Evolutionary conservation across 2,113 vertebrate genomes (phyloP), one percentile per base, ranked within the genome.

Genomic region (Andinoacara biseriatus): DNA sequence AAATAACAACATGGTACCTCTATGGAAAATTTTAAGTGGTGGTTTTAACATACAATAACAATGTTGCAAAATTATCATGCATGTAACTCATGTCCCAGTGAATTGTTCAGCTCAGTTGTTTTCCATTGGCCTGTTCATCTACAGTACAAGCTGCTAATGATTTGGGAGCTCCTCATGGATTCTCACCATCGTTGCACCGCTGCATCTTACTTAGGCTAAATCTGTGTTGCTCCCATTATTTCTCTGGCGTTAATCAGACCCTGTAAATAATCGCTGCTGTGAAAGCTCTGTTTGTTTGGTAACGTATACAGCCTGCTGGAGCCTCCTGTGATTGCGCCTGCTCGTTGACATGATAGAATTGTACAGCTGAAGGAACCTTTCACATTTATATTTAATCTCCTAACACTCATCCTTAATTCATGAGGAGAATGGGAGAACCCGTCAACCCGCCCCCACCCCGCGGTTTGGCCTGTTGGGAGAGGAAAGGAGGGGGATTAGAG

Each of bases 331-430:
- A 86, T 85, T 78, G 74, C 57, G 38, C 58, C 76, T 14, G 33
- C 59, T 7, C 54, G 24, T 90, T 92, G 91, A 90, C 91, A 58
- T 91, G 89, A 93, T 93, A 52, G 81, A 92, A 80, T 76, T 74
- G 85, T 87, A 92, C 90, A 93, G 89, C 86, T 60, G 77, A 87
- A 91, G 92, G 79, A 90, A 80, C 54, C 74, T 61, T 76, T 31
- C 84, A 61, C 94, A 94, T 94, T 91, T 82, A 93, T 95, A 94
- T 94, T 94, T 94, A 89, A 95, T 93, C 89, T 80, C 29, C 74
- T 33, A 60, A 76, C 81, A 89, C 89, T 91, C 92, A 94, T 95
- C 54, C 81, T 82, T 95, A 89, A 95, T 95, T 83, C 85, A 93
- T 92, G 92, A 93, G 82, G 59, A 88, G 85, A 86, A 83, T 76